A percentile compares a stretch with the other conserved stretches of the same genome.
Evolutionary conservation across 2,797 vertebrate species (phyloP).

Genomic region (Clarias laeviceps): DNA sequence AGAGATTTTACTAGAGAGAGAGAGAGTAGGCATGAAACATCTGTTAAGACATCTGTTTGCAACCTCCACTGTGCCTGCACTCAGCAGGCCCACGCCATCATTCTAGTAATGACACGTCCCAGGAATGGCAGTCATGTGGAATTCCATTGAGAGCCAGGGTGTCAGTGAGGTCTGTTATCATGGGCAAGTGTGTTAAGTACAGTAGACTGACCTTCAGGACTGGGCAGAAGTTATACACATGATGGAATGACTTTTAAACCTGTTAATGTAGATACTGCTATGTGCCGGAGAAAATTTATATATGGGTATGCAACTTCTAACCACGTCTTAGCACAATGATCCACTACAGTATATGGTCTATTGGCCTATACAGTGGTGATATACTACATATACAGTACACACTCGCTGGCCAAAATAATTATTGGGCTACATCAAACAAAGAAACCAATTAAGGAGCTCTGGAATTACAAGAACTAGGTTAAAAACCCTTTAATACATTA

Average conservation of each 20-base stretch:
- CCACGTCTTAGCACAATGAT: too few species aligned
- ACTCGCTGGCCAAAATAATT: not conserved
- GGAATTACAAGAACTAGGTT: too few species aligned
- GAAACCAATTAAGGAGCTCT: too few species aligned
- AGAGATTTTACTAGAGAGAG: slow-evolving; percentile 43
- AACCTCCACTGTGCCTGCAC: slow-evolving; percentile 65
- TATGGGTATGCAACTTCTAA: not conserved
- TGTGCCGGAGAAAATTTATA: not conserved
- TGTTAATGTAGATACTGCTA: not conserved
- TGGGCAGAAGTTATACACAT: not conserved
- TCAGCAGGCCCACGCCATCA: slow-evolving; percentile 71
- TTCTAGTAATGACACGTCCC: slow-evolving; percentile 72
- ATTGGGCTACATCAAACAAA: too few species aligned
- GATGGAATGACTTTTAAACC: slow-evolving; percentile 13
- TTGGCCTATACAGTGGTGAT: not conserved
- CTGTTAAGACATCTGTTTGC: slow-evolving; percentile 70
- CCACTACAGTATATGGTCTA: not conserved
- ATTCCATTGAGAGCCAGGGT: slow-evolving; percentile 60
- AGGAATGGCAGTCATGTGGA: slow-evolving; percentile 34
- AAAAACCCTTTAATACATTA: too few species aligned
- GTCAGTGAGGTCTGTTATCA: slow-evolving; percentile 62
- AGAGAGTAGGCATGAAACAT: slow-evolving; percentile 53
- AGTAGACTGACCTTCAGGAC: slow-evolving; percentile 55
- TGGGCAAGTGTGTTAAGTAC: slow-evolving; percentile 71
- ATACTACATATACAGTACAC: not conserved